Evolutionary conservation across 1,140 invertebrate genomes (phyloP), one percentile per base, ranked within the genome.

Genomic region (Trissolcus basalis): DNA sequence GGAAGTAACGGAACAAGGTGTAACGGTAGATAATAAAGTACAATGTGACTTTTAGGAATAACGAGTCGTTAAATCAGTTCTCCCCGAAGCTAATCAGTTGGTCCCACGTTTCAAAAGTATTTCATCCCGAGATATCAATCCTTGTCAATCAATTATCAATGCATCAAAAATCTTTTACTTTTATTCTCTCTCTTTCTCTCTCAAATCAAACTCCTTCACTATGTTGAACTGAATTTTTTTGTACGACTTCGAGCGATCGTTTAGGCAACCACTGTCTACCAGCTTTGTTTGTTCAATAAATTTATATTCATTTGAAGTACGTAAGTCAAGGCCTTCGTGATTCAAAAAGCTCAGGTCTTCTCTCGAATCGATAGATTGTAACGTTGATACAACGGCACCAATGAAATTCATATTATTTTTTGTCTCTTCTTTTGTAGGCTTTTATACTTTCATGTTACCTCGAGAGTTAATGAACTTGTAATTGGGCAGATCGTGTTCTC

Each of bases 11-110:
- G 80, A 78, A 73, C 55, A 49, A 59, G 77, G 73, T 72, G 68
- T 82, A 81, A 82, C 75, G 79, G 79, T 79, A 73, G 70, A 79
- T 81, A 79, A 81, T 78, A 74, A 71, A 72, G 60, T 71, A 54
- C 61, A 77, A 61, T 67, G 61, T 77, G 41, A 63, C 48, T 68
- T 51, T n/a, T n/a, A n/a, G n/a, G 64, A 58, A 69, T 50, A 48
- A 53, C 15, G 33, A 60, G 45, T 61, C 63, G 56, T 68, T 55
- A 64, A 55, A 43, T 41, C 44, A 50, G 68, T 59, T 79, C 48
- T 19, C 49, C 45, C 48, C 44, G 65, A 71, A 61, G 56, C 72
- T 67, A 63, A 64, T 74, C 61, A 1, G 0, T 19, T 1, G 11
- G 2, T 55, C 43, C 27, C 55, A 48, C 59, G 9, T 39, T 39